Base-by-base conservation (phyloP, 2,797 vertebrate genomes). In the Myotis pilosus region DNA sequence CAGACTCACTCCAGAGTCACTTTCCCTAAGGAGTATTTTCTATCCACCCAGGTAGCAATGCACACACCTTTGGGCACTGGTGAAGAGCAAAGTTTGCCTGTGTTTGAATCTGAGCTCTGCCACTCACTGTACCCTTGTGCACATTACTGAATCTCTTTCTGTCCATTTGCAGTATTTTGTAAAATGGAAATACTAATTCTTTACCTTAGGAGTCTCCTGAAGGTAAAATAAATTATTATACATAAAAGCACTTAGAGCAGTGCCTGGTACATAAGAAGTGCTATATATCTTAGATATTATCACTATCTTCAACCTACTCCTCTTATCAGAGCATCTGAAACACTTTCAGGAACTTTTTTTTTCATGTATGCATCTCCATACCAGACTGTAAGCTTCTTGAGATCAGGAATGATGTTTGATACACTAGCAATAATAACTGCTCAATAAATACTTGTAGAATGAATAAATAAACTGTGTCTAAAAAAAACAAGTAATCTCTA, bases 111-210 rank as follows among this genome's bases (percentile, higher is more conserved):
- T 20, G 28, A 79, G 44, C 76, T 30, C 64, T 15, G 44, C 55
- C 49, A 83, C 20, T 87, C 51, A 38, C 25, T 38, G 19, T 78
- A 41, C 72, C 17, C 62, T 86, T 36, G 16, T 47, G 55, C 10
- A 81, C 47, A 74, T 74, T 44, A 81, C n/a, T 55, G 17, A 60
- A 47, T 94, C n/a, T 57, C 51, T 91, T 89, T 85, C 81, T 89
- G 47, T 30, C 72, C 30, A 72, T 36, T 75, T 79, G 10, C 51
- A 78, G 13, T 23, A 85, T 84, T 81, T 74, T 91, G 16, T 91
- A 68, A 62, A 78, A 53, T 15, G 3, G 12, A 51, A n/a, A 51
- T 78, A 30, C 44, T 33, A 91, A 89, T 68, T 75, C 16, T n/a
- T 86, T 89, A 68, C 16, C 25, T 81, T 28, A 49, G n/a, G 20